These are phyloP conservation scores for Mormyrops attenuatus DNA, from an alignment of 2,797 vertebrate species.

Conservation along the genomic window DNA sequence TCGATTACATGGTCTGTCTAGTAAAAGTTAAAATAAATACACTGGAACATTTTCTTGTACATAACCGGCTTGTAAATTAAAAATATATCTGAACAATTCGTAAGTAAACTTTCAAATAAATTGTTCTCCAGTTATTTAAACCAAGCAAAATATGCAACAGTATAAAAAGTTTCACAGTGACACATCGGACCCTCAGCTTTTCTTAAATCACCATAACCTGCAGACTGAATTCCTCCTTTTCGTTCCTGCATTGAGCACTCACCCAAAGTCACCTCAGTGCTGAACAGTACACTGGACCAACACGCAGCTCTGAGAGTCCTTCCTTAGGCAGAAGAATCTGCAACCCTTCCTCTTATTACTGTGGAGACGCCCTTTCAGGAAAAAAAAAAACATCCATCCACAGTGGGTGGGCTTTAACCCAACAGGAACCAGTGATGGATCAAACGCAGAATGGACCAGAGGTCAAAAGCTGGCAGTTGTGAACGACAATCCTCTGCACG, in stretches of 20 bases:
- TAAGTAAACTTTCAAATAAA: background rate
- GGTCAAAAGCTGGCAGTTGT: background rate
- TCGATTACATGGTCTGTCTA: background rate
- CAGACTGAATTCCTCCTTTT: no score
- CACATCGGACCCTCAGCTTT: background rate
- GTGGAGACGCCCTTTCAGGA: background rate
- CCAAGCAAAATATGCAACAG: background rate
- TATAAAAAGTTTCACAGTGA: background rate
- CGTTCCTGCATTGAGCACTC: background rate
- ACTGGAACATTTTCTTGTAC: background rate
- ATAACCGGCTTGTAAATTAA: background rate
- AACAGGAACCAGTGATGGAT: background rate
- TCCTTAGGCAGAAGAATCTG: background rate
- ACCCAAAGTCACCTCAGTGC: slow-evolving; percentile 2
- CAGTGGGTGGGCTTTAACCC: background rate
- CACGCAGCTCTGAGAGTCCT: background rate
- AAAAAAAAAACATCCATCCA: background rate
- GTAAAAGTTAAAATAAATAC: background rate
- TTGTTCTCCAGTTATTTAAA: background rate
- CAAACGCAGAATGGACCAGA: background rate
- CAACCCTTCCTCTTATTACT: background rate
- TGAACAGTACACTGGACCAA: background rate
- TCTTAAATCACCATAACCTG: background rate
- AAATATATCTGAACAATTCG: background rate
- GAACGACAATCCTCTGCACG: background rate